Conservation (phyloP, 2,888 invertebrate species). For the Lycophotia porphyrea region DNA sequence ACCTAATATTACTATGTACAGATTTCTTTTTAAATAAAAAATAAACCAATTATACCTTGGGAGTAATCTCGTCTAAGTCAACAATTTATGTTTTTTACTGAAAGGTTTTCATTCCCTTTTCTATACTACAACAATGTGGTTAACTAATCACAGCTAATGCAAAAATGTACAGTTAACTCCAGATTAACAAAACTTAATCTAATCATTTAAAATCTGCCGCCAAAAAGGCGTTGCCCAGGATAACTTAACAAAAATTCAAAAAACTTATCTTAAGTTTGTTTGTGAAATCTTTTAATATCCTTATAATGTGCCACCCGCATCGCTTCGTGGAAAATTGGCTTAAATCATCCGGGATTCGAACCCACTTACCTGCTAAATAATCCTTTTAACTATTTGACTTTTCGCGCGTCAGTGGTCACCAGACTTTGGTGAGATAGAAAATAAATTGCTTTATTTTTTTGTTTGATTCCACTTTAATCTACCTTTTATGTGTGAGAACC, state of each 20-base stretch:
- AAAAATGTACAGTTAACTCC: conserved; percentile 39
- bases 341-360: conserved; percentile 71
- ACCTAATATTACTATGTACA: too few relatives aligned
- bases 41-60: conserved; percentile 6
- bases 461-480: conserved; percentile 18
- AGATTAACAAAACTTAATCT: conserved; percentile 29
- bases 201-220: conserved; percentile 42
- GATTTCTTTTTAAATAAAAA: neutral
- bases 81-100: neutral
- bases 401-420: conserved; percentile 70
- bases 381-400: conserved; percentile 80
- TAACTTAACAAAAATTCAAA: conserved; percentile 34
- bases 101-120: neutral
- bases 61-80: conserved; percentile 2
- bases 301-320: conserved; percentile 80
- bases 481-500: conserved; percentile 51
- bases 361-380: conserved; percentile 81
- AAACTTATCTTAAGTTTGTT: conserved; percentile 65
- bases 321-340: conserved; percentile 79
- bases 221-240: conserved; percentile 21
- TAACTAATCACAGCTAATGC: neutral
- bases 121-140: neutral
- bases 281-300: conserved; percentile 62
- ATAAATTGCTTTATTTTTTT: conserved; percentile 58
- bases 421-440: conserved; percentile 59